Evolutionary conservation across 2,113 vertebrate genomes (phyloP).

Genomic region (Naja naja): DNA sequence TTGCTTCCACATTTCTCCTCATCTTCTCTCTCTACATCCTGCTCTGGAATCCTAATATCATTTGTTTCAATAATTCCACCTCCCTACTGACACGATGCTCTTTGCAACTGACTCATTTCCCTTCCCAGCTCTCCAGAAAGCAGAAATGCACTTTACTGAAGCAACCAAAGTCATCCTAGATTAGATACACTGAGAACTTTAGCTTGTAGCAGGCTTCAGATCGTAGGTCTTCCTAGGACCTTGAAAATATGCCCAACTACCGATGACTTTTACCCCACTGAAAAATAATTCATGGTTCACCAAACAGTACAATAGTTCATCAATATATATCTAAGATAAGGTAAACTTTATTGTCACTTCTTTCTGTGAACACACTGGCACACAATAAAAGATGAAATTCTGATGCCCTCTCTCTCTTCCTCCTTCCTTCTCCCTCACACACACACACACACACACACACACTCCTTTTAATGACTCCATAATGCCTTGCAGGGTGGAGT

Average conservation of each 20-base stretch:
- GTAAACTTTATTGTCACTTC: no score
- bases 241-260: neutral
- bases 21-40: constrained; percentile 16
- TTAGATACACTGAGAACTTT: neutral
- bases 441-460: no score
- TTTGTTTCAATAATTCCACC: constrained; percentile 51
- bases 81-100: neutral
- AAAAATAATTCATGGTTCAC: neutral
- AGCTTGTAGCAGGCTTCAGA: neutral
- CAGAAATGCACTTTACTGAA: neutral
- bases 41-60: constrained; percentile 31
- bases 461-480: no score
- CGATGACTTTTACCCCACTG: neutral
- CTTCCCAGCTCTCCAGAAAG: neutral
- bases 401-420: no score
- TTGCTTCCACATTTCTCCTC: neutral
- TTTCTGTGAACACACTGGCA: no score
- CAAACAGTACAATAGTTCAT: no score
- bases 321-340: no score
- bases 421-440: no score
- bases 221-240: neutral
- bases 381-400: no score
- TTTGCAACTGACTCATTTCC: fast-evolving
- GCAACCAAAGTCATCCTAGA: neutral
- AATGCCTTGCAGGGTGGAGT: no score